Base-by-base conservation (phyloP, 2,888 invertebrate genomes). In the Ornithoptera alexandrae region DNA sequence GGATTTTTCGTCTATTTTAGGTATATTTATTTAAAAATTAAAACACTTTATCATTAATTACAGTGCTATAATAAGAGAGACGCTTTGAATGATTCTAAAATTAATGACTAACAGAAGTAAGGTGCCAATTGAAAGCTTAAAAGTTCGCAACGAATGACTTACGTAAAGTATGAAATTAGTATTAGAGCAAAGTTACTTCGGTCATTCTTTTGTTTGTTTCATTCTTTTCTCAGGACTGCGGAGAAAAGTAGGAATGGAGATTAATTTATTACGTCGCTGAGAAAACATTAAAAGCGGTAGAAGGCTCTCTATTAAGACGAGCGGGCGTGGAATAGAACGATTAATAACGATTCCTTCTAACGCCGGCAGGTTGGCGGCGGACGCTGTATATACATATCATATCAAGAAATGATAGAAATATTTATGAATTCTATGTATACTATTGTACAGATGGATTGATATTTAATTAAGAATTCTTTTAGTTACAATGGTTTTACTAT, bases 301-400 rank as follows among this genome's bases (percentile, higher is more conserved):
- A 86, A 84, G 83, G 85, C 88, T 90, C 90, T 89, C 89, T 90
- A 90, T 90, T 89, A 89, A 88, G 89, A 83, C 84, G 84, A 82
- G 84, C 85, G 82, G 86, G 85, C 85, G 85, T 84, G 82, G 84
- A 84, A 82, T 80, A 79, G 79, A 78, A 87, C 90, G 84, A 92
- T 91, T 91, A 90, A 91, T 92, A 91, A 90, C 91, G 86, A 91
- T 90, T 90, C 91, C 90, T 91, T 90, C 89, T 86, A 87, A 86
- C 86, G 85, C 81, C 78, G 75, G 76, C 78, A 81, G 86, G 86
- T 86, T 82, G 74, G 75, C 77, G 77, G 72, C 78, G 74, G 78
- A 78, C 75, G 69, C 68, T 70, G 69, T 73, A 76, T 74, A 72
- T 74, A 62, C 65, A 69, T 85, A 81, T 85, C 53, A 53, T 53